Percentiles rank a stretch among this genome's conserved stretches.
Evolutionary conservation across 2,797 vertebrate species (phyloP).

Genomic region (Rhinoraja longicauda): DNA sequence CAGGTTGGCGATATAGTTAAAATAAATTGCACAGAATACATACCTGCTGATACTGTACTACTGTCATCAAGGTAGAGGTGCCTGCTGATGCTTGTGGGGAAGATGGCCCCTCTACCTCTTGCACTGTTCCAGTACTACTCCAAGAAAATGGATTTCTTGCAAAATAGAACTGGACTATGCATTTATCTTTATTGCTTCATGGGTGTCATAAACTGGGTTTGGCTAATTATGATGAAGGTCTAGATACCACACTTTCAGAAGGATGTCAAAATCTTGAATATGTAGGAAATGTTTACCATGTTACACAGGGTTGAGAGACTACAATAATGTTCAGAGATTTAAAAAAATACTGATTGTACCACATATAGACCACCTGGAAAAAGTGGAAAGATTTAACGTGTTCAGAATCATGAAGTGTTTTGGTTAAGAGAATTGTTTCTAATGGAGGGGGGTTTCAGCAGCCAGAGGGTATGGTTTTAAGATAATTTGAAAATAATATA

Average conservation of each 20-base stretch:
- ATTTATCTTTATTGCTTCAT: background rate
- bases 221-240: background rate
- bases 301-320: background rate
- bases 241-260: background rate
- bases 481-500: too few species aligned
- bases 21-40: constrained; percentile 91
- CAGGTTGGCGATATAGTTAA: constrained; percentile 94
- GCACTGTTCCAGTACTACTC: constrained; percentile 59
- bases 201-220: background rate
- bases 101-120: constrained; percentile 63
- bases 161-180: background rate
- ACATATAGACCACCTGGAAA: background rate
- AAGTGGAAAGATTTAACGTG: background rate
- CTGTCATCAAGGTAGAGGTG: constrained; percentile 93
- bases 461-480: too few species aligned
- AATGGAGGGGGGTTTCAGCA: background rate
- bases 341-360: background rate
- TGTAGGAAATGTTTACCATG: background rate
- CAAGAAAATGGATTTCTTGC: constrained; percentile 68
- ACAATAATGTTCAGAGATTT: background rate
- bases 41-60: constrained; percentile 93
- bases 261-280: background rate
- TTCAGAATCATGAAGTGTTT: background rate
- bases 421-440: background rate
- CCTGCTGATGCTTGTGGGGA: constrained; percentile 66